Percentiles rank a stretch among this genome's conserved stretches.
Evolutionary conservation across 2,113 vertebrate genomes (phyloP).

Genomic region (Limnothrissa miodon): DNA sequence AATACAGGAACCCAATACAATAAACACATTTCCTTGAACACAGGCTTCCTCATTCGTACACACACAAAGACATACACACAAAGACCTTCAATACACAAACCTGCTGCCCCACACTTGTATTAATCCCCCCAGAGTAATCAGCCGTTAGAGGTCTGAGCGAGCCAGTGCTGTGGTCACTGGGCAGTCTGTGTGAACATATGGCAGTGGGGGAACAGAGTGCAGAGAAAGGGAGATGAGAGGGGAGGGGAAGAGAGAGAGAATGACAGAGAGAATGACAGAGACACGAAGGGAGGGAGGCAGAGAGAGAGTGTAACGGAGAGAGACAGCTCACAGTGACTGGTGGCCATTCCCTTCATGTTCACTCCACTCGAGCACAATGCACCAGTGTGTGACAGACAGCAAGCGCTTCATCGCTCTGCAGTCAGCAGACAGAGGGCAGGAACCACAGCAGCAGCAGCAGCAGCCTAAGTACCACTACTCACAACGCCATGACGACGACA

Average conservation of each 20-base stretch:
- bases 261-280: not conserved
- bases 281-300: not conserved
- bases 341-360: not conserved
- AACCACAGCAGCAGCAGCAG: not conserved
- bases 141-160: not conserved
- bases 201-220: not conserved
- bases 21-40: not conserved
- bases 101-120: not conserved
- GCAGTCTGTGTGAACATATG: not conserved
- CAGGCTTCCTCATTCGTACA: too few species aligned
- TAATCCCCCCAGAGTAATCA: not conserved
- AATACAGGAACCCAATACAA: not conserved
- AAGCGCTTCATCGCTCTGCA: not conserved
- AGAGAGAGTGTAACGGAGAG: not conserved
- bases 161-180: not conserved
- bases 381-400: slow-evolving; percentile 1
- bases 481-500: slow-evolving; percentile 6
- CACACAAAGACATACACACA: not conserved
- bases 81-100: not conserved
- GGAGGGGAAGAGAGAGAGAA: not conserved
- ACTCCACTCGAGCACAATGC: not conserved
- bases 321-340: not conserved
- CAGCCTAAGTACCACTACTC: not conserved
- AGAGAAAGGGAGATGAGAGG: not conserved
- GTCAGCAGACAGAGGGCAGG: not conserved